Evolutionary conservation across 2,888 invertebrate genomes (phyloP).

Genomic region (Autographa gamma): DNA sequence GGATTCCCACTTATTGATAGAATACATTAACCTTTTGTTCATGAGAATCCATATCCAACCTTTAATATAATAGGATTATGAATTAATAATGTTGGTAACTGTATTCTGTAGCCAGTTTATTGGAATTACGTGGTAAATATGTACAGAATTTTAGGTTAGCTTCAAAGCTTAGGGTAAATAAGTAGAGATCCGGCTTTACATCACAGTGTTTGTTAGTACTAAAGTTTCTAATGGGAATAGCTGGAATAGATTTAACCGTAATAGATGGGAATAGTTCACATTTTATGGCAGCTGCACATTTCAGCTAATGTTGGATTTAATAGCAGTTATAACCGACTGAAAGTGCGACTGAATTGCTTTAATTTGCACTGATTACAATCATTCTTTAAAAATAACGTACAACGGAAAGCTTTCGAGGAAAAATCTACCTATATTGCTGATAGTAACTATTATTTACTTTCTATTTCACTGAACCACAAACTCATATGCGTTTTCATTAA

Average conservation of each 20-base stretch:
- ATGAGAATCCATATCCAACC: neutral
- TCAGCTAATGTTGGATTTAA: slow-evolving; percentile 54
- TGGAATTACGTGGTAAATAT: slow-evolving; percentile 30
- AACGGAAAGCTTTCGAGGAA: slow-evolving; percentile 57
- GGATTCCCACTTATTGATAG: neutral
- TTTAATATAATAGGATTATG: neutral
- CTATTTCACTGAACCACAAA: slow-evolving; percentile 58
- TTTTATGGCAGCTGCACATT: slow-evolving; percentile 52
- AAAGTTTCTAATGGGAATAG: slow-evolving; percentile 41
- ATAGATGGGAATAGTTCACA: slow-evolving; percentile 47
- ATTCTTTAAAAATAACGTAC: slow-evolving; percentile 52
- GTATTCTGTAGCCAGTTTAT: neutral
- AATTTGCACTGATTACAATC: slow-evolving; percentile 54
- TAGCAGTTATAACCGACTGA: slow-evolving; percentile 47
- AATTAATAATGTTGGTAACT: neutral
- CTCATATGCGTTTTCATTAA: slow-evolving; percentile 36
- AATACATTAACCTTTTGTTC: slow-evolving; percentile 1
- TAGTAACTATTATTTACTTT: slow-evolving; percentile 59
- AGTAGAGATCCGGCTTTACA: slow-evolving; percentile 41
- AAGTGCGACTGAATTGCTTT: slow-evolving; percentile 42
- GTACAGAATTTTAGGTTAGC: slow-evolving; percentile 23
- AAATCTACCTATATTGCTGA: slow-evolving; percentile 49
- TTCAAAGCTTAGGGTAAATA: slow-evolving; percentile 46
- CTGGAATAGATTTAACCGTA: slow-evolving; percentile 37
- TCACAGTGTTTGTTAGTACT: slow-evolving; percentile 38